phyloP scores from a whole-genome alignment of 2,113 vertebrate species.

The Anarhynchus alexandrinus region DNA sequence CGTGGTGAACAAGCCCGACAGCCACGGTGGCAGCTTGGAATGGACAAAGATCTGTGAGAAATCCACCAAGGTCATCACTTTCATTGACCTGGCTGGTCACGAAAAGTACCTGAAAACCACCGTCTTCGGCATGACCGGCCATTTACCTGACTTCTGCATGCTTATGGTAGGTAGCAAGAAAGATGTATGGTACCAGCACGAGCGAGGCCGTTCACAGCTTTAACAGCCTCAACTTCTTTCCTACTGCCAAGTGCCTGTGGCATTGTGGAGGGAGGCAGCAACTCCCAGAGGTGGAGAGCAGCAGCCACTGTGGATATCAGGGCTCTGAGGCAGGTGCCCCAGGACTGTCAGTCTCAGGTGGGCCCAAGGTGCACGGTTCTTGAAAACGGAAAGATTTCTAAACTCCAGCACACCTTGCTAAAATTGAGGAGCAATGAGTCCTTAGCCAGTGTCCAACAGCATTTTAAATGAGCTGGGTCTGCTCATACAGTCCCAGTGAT shows the following conservation, averaged over 20 bases:
- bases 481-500: background rate
- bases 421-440: background rate
- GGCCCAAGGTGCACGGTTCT: background rate
- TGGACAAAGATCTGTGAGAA: slow-evolving; percentile 99
- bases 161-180: slow-evolving; percentile 86
- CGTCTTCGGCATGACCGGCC: slow-evolving; percentile 97
- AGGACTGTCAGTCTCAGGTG: background rate
- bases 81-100: slow-evolving; percentile 95
- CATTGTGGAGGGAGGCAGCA: background rate
- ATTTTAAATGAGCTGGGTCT: background rate
- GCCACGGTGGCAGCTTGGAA: slow-evolving; percentile 93
- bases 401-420: background rate
- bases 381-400: background rate
- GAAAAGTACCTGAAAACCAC: slow-evolving; percentile 99
- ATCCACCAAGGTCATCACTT: slow-evolving; percentile 97
- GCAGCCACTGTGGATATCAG: background rate
- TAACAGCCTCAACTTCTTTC: background rate
- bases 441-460: background rate
- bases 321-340: background rate
- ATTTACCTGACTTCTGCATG: slow-evolving; percentile 99
- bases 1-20: slow-evolving; percentile 96
- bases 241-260: background rate
- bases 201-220: background rate
- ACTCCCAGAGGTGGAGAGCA: background rate
- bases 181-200: background rate